Conservation (phyloP, 2,113 vertebrate genomes). For the Lophius piscatorius region DNA sequence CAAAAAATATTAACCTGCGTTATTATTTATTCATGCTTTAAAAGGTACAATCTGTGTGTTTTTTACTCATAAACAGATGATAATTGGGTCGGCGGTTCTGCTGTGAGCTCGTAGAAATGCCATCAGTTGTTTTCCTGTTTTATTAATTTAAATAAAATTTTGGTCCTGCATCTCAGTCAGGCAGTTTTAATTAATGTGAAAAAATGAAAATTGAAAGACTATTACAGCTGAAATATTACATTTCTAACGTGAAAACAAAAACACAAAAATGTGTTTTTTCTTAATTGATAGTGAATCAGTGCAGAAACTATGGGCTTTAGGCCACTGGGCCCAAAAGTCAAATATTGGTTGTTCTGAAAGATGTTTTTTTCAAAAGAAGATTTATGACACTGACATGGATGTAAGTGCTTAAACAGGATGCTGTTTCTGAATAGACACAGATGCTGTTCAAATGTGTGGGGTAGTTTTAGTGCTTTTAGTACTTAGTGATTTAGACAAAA, state of each 20-base stretch:
- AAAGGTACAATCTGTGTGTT: neutral
- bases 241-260: neutral
- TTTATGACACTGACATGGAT: no score
- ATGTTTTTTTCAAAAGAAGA: no score
- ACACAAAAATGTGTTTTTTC: neutral
- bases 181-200: slow-evolving; percentile 23
- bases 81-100: neutral
- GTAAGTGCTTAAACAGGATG: no score
- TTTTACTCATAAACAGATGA: neutral
- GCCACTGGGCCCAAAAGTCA: no score
- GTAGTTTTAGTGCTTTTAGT: no score
- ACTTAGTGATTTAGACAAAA: no score
- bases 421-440: no score
- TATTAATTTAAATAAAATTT: slow-evolving; percentile 3
- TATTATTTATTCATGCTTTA: neutral
- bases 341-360: no score
- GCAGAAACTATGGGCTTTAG: no score
- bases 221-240: neutral
- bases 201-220: neutral
- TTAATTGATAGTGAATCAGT: no score
- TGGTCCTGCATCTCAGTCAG: neutral
- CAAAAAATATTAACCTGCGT: neutral
- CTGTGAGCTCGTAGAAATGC: slow-evolving; percentile 5
- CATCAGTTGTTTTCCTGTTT: slow-evolving; percentile 2
- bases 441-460: no score